Evolutionary conservation across 2,797 vertebrate genomes (phyloP).

Genomic region (Morelia viridis): DNA sequence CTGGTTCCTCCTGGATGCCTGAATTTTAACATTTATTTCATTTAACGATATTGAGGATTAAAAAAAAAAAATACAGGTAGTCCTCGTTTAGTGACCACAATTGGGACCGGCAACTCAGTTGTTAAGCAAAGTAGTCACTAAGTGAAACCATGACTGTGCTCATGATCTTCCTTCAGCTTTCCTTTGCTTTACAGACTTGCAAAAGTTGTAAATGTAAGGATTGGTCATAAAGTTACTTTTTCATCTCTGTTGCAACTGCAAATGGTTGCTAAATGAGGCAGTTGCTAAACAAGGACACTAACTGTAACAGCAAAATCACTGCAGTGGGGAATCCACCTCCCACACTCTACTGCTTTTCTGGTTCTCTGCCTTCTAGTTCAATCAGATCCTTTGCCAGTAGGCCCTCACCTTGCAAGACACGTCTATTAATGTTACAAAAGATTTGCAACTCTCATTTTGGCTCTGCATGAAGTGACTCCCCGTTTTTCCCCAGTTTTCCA

Average conservation of each 20-base stretch:
- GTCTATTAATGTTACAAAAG: not conserved
- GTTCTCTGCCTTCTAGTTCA: not conserved
- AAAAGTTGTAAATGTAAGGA: not conserved
- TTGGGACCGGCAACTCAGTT: not conserved
- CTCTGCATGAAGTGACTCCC: slow-evolving; percentile 6
- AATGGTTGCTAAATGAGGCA: too few species aligned
- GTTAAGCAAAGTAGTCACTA: not conserved
- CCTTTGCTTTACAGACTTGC: not conserved
- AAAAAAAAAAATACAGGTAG: not conserved
- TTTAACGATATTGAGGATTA: not conserved
- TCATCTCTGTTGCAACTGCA: too few species aligned
- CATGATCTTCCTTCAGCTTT: too few species aligned
- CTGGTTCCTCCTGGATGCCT: not conserved
- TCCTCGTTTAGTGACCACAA: not conserved
- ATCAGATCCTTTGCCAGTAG: not conserved
- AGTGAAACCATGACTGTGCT: not conserved
- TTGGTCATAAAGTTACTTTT: too few species aligned
- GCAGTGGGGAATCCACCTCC: not conserved
- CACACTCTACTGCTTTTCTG: not conserved
- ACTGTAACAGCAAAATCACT: too few species aligned
- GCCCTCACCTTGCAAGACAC: rapidly evolving
- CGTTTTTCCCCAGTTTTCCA: slow-evolving; percentile 82
- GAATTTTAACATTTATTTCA: not conserved
- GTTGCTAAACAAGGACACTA: too few species aligned
- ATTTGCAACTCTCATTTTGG: not conserved